A percentile compares a stretch with the other conserved stretches of the same genome.
These are phyloP conservation scores for Sisor rabdophorus DNA, from an alignment of 2,113 vertebrate species.

Conservation along the genomic window DNA sequence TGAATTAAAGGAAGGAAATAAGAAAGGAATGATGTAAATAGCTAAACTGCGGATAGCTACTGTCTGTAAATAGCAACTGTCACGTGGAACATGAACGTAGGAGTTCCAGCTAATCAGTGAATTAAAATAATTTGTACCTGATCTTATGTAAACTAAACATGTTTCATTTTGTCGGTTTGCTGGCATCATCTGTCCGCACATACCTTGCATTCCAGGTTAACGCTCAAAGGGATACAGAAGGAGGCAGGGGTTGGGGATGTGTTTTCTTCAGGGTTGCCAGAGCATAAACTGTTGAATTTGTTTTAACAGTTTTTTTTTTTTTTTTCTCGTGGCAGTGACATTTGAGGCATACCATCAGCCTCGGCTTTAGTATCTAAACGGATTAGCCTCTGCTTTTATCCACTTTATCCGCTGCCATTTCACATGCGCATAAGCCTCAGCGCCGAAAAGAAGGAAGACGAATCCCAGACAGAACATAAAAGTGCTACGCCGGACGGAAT, in stretches of 20 bases:
- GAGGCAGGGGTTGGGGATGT: conserved; percentile 38
- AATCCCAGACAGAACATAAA: not conserved
- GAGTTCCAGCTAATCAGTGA: conserved; percentile 34
- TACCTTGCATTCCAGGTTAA: conserved; percentile 45
- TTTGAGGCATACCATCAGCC: conserved; percentile 25
- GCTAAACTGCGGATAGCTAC: not conserved
- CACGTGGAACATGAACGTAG: not conserved
- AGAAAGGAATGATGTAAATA: not conserved
- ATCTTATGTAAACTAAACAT: conserved; percentile 43
- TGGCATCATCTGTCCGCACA: conserved; percentile 35
- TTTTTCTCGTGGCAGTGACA: conserved; percentile 30
- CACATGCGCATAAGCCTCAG: conserved; percentile 14
- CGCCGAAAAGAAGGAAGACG: conserved; percentile 1
- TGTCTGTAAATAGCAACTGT: conserved; percentile 9
- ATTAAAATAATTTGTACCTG: conserved; percentile 39
- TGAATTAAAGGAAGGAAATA: not conserved
- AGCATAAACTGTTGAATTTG: conserved; percentile 41
- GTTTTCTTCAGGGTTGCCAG: conserved; percentile 40
- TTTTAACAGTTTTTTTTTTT: conserved; percentile 24
- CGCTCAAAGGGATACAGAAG: conserved; percentile 32
- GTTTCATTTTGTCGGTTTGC: conserved; percentile 46
- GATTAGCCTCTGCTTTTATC: conserved; percentile 24
- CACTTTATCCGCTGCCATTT: conserved; percentile 19
- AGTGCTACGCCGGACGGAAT: not conserved
- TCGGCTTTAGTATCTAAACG: conserved; percentile 26